Base-by-base conservation (phyloP, 2,113 vertebrate species). In the Daboia siamensis region DNA sequence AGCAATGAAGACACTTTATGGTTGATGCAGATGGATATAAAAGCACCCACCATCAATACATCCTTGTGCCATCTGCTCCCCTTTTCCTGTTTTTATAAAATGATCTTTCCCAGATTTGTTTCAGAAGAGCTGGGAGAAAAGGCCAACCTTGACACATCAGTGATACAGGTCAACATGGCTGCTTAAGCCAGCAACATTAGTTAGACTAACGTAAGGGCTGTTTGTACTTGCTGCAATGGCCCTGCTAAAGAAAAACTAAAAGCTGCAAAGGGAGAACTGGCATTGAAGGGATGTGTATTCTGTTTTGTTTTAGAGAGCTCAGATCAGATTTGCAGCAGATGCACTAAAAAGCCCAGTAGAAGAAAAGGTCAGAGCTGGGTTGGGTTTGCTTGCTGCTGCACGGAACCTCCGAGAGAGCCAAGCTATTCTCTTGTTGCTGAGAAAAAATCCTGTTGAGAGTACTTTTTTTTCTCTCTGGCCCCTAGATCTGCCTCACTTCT, bases 121-220 rank as follows among this genome's bases (percentile, higher is more conserved):
- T 96, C 97, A 96, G 94, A 55, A 94, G 90, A 88, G 89, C 93
- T 94, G 93, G 96, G 94, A 95, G 96, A 97, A 97, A 97, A 92
- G 94, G 92, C 95, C 94, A 96, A 95, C 94, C 95, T 95, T 20
- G 95, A 96, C 95, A 94, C 95, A 96, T 95, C 95, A 95, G 96
- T 98, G 97, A 97, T 97, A 97, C 88, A 96, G 97, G 96, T 95
- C 97, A 97, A 97, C 95, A 96, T 80, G 96, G 95, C 96, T 97
- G 97, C 97, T 95, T 95, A 98, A 93, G 94, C 95, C 96, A 97
- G 98, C 98, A 97, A 97, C 95, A 97, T 97, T 98, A 97, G 97
- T 95, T 97, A 97, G 97, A 97, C 98, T 97, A 96, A 97, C 97
- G 98, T 97, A 87, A 95, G 96, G 95, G 92, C 95, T n/a, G 21